Evolutionary conservation across 1,140 invertebrate genomes (phyloP).

Genomic region (Ceratina japonica): DNA sequence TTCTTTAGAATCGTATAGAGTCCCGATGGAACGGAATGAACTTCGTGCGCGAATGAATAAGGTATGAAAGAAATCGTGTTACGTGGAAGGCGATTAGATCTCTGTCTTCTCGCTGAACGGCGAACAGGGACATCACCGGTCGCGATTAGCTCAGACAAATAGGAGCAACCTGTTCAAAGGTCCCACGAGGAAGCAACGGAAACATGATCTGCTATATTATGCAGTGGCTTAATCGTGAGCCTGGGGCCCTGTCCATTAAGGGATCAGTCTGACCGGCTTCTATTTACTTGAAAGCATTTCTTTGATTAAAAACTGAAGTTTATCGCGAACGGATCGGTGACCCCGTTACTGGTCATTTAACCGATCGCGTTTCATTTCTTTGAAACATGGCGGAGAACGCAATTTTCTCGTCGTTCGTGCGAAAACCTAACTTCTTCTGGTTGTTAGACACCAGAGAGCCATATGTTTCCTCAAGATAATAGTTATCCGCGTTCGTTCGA

Average conservation of each 20-base stretch:
- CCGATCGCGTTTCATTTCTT: neutral
- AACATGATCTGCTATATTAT: slow-evolving; percentile 56
- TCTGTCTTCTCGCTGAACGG: neutral
- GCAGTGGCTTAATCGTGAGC: slow-evolving; percentile 60
- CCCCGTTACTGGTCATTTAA: slow-evolving; percentile 9
- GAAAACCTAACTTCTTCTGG: neutral
- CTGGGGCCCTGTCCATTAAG: slow-evolving; percentile 43
- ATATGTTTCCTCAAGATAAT: neutral
- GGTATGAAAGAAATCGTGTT: no score
- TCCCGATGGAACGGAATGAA: neutral
- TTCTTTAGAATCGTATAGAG: neutral
- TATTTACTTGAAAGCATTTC: slow-evolving; percentile 5
- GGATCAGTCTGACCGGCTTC: slow-evolving; percentile 34
- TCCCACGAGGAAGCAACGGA: slow-evolving; percentile 34
- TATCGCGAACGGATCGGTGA: slow-evolving; percentile 34
- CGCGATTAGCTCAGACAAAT: slow-evolving; percentile 43
- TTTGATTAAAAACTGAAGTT: slow-evolving; percentile 13
- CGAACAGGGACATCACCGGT: slow-evolving; percentile 8
- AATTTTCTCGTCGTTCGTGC: neutral
- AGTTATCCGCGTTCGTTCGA: neutral
- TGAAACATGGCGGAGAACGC: neutral
- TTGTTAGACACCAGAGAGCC: neutral
- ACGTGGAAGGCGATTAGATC: slow-evolving; percentile 17
- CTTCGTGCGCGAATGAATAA: neutral
- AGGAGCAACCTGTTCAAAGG: slow-evolving; percentile 37